Evolutionary conservation across 2,797 vertebrate genomes (phyloP).

Genomic region (Nyctalus aviator): DNA sequence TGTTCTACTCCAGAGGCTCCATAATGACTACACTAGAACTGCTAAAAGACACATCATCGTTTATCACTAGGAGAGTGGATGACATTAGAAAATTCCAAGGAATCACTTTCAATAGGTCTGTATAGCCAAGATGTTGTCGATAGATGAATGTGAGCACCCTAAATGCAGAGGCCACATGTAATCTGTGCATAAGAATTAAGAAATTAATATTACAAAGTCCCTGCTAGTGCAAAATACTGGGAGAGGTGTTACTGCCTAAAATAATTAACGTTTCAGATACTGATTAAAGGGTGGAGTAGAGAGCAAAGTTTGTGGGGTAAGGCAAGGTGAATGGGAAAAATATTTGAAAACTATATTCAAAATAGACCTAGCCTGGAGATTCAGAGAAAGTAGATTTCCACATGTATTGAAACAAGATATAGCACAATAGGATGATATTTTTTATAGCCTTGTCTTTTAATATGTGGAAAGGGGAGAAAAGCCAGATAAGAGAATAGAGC

Average conservation of each 20-base stretch:
- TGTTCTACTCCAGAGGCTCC: background rate
- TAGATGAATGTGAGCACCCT: constrained; percentile 25
- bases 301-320: background rate
- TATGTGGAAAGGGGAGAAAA: background rate
- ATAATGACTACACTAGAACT: background rate
- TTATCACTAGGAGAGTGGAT: background rate
- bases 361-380: constrained; percentile 35
- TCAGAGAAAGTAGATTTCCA: constrained; percentile 44
- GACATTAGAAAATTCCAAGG: background rate
- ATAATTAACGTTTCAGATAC: constrained; percentile 11
- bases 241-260: background rate
- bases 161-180: background rate
- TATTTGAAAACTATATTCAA: background rate
- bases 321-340: background rate
- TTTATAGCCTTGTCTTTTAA: constrained; percentile 40
- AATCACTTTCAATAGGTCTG: background rate
- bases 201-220: constrained; percentile 45
- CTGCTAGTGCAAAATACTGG: background rate
- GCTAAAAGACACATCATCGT: background rate
- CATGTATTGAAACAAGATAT: background rate
- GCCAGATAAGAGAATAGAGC: constrained; percentile 47
- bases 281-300: background rate
- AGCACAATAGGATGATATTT: constrained; percentile 8
- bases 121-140: background rate
- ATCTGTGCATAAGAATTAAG: constrained; percentile 28